Conservation (phyloP, 2,797 vertebrate species). For the Clamator glandarius region DNA sequence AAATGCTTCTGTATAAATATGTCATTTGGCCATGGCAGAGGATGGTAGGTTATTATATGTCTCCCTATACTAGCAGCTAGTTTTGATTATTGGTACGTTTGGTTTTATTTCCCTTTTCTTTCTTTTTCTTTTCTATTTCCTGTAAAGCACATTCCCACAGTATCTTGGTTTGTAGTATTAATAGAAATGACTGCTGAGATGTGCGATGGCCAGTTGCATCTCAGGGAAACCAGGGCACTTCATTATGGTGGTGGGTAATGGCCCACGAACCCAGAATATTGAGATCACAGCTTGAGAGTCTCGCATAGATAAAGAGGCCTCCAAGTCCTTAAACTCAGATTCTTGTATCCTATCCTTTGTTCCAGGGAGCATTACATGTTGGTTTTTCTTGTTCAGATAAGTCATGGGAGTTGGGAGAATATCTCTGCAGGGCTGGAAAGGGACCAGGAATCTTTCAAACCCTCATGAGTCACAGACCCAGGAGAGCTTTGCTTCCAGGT, state of each 20-base stretch:
- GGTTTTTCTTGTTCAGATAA: neutral
- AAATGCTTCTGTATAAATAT: constrained; percentile 34
- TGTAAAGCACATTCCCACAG: neutral
- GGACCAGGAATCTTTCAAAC: neutral
- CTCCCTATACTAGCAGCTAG: neutral
- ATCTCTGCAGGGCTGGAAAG: neutral
- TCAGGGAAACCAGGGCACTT: neutral
- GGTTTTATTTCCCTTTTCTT: neutral
- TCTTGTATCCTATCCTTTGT: neutral
- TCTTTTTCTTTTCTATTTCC: neutral
- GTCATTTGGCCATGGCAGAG: neutral
- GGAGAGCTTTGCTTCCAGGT: neutral
- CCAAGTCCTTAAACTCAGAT: neutral
- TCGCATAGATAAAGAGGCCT: neutral
- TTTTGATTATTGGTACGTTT: neutral
- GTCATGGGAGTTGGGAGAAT: neutral
- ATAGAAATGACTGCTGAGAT: neutral
- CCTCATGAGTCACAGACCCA: neutral
- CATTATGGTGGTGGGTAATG: neutral
- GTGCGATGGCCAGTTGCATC: neutral
- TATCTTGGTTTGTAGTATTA: neutral
- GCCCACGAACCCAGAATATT: neutral
- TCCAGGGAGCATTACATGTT: neutral
- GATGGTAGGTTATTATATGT: neutral
- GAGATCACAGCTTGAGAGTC: neutral